phyloP scores from a whole-genome alignment of 1,140 invertebrate species.

The Drosophila micromelanica region DNA sequence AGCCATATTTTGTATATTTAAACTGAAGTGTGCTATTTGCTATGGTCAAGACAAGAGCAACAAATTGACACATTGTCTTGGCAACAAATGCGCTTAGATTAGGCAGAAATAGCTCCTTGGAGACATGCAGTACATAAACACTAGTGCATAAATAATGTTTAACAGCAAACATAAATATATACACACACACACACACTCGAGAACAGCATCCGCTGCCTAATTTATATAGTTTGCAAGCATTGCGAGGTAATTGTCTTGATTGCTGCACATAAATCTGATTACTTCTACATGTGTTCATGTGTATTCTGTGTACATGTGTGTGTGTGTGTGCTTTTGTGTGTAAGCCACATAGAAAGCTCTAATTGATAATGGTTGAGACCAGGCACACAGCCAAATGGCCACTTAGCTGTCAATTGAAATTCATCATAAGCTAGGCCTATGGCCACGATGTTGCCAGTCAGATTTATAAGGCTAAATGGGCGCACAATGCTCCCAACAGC shows the following conservation, averaged over 20 bases:
- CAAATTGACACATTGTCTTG: slow-evolving; percentile 66
- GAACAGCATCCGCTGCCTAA: slow-evolving; percentile 4
- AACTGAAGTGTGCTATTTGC: slow-evolving; percentile 15
- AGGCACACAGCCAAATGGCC: slow-evolving; percentile 26
- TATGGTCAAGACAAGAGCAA: slow-evolving; percentile 27
- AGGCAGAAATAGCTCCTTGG: slow-evolving; percentile 59
- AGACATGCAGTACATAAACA: slow-evolving; percentile 58
- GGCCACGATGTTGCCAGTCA: slow-evolving; percentile 15
- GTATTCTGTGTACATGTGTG: slow-evolving; percentile 10
- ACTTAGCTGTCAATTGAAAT: slow-evolving; percentile 64
- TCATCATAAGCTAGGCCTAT: slow-evolving; percentile 55
- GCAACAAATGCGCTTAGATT: slow-evolving; percentile 73
- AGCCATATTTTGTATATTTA: slow-evolving; percentile 22
- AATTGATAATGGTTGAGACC: slow-evolving; percentile 64
- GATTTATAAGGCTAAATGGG: slow-evolving; percentile 66
- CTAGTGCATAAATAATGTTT: slow-evolving; percentile 76
- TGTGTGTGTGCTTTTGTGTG: slow-evolving; percentile 8
- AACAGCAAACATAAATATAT: slow-evolving; percentile 55
- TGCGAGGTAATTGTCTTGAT: slow-evolving; percentile 71
- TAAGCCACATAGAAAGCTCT: slow-evolving; percentile 49
- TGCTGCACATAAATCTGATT: slow-evolving; percentile 70
- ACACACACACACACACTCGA: slow-evolving; percentile 4
- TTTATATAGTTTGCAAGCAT: slow-evolving; percentile 35
- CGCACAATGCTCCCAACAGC: slow-evolving; percentile 64
- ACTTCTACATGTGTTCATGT: slow-evolving; percentile 26